Percentiles rank a stretch among this genome's conserved stretches.
These are phyloP conservation scores for Platygyra sinensis DNA, from an alignment of 64 coral and sea anemone species.

Conservation along the genomic window DNA sequence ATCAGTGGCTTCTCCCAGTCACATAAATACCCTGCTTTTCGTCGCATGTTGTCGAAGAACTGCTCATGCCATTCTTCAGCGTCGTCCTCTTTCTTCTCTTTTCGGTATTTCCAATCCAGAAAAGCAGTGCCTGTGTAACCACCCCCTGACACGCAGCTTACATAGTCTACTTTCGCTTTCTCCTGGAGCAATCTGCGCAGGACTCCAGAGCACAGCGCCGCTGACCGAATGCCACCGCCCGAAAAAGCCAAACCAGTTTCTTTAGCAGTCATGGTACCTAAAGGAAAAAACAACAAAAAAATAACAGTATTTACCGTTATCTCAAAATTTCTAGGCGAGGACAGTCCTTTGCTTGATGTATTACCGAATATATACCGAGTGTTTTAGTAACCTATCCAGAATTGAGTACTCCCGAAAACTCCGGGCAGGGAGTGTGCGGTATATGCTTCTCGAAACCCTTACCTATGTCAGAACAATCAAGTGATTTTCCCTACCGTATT, in stretches of 20 bases:
- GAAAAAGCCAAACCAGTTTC: slow-evolving; percentile 70
- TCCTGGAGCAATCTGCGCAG: slow-evolving; percentile 62
- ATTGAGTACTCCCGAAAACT: too few relatives aligned
- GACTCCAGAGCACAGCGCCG: slow-evolving; percentile 73
- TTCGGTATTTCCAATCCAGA: slow-evolving; percentile 78
- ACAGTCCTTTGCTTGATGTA: too few relatives aligned
- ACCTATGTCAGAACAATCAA: too few relatives aligned
- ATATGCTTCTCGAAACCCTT: too few relatives aligned
- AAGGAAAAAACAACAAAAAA: too few relatives aligned
- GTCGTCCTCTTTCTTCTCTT: background rate
- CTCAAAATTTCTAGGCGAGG: too few relatives aligned
- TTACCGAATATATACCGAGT: too few relatives aligned
- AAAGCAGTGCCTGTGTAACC: slow-evolving; percentile 60
- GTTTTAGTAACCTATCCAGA: too few relatives aligned
- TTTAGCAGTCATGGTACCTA: too few relatives aligned
- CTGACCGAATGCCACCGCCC: slow-evolving; percentile 76
- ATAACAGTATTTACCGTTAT: too few relatives aligned
- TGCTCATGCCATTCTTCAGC: slow-evolving; percentile 53
- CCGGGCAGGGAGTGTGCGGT: too few relatives aligned
- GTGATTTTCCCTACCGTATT: too few relatives aligned
- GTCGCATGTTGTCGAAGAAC: slow-evolving; percentile 73
- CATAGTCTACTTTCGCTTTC: slow-evolving; percentile 39
- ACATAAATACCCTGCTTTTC: slow-evolving; percentile 14
- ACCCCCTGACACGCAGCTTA: slow-evolving; percentile 76
- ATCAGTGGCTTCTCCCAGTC: slow-evolving; percentile 54